These are phyloP conservation scores for Crambe crambe DNA, from an alignment of 37 sponge, comb jelly and placozoan species.

Conservation along the genomic window DNA sequence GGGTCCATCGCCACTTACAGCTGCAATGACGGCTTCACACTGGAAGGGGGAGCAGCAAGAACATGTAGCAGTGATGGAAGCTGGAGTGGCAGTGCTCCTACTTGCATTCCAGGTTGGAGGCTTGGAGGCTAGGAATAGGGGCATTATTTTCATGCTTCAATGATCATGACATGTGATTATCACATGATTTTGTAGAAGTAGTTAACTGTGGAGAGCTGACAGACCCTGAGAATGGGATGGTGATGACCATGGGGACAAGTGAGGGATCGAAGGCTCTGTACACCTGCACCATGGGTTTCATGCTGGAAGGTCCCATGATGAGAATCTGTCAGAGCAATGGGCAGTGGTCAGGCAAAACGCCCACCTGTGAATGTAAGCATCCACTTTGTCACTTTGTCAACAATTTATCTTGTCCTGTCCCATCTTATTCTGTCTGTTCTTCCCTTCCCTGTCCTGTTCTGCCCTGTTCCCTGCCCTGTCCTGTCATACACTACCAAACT, in stretches of 20 bases:
- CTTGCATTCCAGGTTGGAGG: slow-evolving; percentile 28
- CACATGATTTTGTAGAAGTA: background rate
- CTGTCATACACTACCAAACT: too few relatives aligned
- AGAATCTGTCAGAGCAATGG: slow-evolving; percentile 41
- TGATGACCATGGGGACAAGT: background rate
- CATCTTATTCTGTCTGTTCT: too few relatives aligned
- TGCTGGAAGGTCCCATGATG: slow-evolving; percentile 21
- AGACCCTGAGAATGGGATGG: slow-evolving; percentile 39
- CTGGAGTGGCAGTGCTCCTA: slow-evolving; percentile 62
- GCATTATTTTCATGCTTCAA: too few relatives aligned
- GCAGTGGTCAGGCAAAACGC: slow-evolving; percentile 30
- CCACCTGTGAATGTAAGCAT: slow-evolving; percentile 37
- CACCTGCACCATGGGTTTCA: slow-evolving; percentile 58
- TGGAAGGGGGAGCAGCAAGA: slow-evolving; percentile 37
- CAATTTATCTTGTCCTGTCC: too few relatives aligned
- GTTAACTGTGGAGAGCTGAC: slow-evolving; percentile 27
- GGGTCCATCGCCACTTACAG: slow-evolving; percentile 52
- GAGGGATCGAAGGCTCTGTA: slow-evolving; percentile 50
- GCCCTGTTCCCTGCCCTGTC: too few relatives aligned
- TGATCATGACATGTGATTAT: background rate
- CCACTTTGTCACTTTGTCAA: too few relatives aligned
- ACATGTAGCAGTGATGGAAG: slow-evolving; percentile 39
- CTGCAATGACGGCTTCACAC: slow-evolving; percentile 50
- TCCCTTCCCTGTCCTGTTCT: too few relatives aligned
- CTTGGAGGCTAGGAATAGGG: background rate